phyloP scores from a whole-genome alignment of 1,140 invertebrate species.

The Trinorchestia longiramus region DNA sequence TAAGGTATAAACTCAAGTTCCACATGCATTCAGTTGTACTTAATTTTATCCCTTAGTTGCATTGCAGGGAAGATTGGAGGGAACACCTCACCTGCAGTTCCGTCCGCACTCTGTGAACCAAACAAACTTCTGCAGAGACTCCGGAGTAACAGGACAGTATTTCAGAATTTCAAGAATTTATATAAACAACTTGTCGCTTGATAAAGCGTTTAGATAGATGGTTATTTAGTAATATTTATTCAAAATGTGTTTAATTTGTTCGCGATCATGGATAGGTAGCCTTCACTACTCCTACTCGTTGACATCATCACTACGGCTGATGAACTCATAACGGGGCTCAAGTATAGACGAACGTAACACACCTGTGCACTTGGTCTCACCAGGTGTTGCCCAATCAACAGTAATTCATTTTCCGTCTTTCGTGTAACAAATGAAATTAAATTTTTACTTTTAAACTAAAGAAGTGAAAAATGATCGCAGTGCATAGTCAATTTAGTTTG shows the following conservation, averaged over 20 bases:
- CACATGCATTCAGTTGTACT: not conserved
- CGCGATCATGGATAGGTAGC: slow-evolving; percentile 6
- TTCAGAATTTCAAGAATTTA: not conserved
- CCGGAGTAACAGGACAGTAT: not conserved
- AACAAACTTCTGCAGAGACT: not conserved
- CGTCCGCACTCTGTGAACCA: not conserved
- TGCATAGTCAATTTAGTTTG: not conserved
- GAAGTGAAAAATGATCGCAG: not conserved
- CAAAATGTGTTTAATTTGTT: not conserved
- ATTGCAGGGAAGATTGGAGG: not conserved
- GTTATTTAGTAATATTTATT: not conserved
- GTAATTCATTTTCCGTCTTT: not conserved
- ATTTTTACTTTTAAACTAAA: not conserved
- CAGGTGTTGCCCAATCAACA: not conserved
- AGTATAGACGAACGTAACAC: not conserved
- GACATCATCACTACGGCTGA: slow-evolving; percentile 40
- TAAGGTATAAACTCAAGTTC: not conserved
- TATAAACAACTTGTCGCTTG: not conserved
- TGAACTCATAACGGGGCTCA: slow-evolving; percentile 47
- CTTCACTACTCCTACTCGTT: slow-evolving; percentile 29
- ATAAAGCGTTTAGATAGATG: not conserved
- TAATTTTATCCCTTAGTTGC: not conserved
- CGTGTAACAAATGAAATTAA: not conserved
- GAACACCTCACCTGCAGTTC: not conserved
- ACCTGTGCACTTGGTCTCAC: not conserved